These are phyloP conservation scores for Istiophorus platypterus DNA, from an alignment of 2,113 vertebrate genomes.

Conservation along the genomic window DNA sequence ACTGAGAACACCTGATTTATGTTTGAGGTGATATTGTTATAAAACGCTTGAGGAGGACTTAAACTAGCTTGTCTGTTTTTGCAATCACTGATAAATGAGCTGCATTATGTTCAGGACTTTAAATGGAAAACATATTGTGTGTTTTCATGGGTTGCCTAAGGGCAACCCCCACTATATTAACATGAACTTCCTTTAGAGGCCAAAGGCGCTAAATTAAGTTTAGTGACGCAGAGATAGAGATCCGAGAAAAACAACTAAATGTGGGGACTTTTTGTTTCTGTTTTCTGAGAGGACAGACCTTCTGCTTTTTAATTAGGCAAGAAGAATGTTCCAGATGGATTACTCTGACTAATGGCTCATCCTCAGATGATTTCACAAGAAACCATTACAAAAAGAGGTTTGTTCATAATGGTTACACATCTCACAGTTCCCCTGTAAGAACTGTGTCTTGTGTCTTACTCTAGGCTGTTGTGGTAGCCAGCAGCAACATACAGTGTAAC, in stretches of 20 bases:
- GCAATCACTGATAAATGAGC: constrained; percentile 37
- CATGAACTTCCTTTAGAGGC: background rate
- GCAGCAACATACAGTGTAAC: constrained; percentile 8
- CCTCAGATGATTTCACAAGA: constrained; percentile 3
- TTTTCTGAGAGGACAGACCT: background rate
- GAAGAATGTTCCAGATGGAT: constrained; percentile 1
- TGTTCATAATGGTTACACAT: constrained; percentile 2
- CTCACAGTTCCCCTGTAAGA: background rate
- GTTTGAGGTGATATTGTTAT: constrained; percentile 24
- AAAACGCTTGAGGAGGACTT: constrained; percentile 4
- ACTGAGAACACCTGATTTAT: constrained; percentile 40
- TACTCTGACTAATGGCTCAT: constrained; percentile 3
- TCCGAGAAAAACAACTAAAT: constrained; percentile 9
- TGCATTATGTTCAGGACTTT: constrained; percentile 14
- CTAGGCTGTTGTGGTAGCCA: constrained; percentile 5
- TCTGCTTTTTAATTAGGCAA: constrained; percentile 40
- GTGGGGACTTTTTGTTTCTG: background rate
- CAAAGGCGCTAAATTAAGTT: constrained; percentile 12
- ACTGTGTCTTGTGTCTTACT: background rate
- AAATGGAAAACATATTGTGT: constrained; percentile 33
- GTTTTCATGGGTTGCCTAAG: background rate
- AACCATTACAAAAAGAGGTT: constrained; percentile 10
- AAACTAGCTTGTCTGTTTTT: constrained; percentile 9
- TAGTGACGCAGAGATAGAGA: background rate
- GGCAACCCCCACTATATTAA: constrained; percentile 5